Conservation (phyloP, 1,140 invertebrate species). For the Zophobas atratus region DNA sequence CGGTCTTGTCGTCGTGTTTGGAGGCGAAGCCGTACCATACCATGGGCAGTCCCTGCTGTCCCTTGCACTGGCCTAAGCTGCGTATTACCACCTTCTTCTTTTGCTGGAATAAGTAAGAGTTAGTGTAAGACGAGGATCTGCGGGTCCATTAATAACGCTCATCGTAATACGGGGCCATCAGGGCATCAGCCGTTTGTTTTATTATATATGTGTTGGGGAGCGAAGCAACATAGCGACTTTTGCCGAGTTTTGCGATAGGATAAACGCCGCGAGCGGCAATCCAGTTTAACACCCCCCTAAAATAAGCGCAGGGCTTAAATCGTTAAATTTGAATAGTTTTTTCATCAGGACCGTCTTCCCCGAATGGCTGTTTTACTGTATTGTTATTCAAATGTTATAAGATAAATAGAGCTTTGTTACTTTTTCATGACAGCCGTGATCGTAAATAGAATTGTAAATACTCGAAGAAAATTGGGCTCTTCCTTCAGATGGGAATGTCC, state of each 20-base stretch:
- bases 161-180: slow-evolving; percentile 52
- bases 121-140: slow-evolving; percentile 59
- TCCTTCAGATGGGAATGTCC: not conserved
- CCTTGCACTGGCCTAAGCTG: slow-evolving; percentile 52
- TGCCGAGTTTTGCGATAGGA: slow-evolving; percentile 37
- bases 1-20: slow-evolving; percentile 41
- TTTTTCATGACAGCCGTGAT: slow-evolving; percentile 45
- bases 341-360: slow-evolving; percentile 46
- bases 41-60: slow-evolving; percentile 42
- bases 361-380: slow-evolving; percentile 49
- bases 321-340: slow-evolving; percentile 57
- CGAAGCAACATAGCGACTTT: slow-evolving; percentile 21
- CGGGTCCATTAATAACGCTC: slow-evolving; percentile 60
- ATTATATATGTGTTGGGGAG: slow-evolving; percentile 44
- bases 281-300: slow-evolving; percentile 55
- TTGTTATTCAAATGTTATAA: slow-evolving; percentile 51
- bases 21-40: slow-evolving; percentile 28
- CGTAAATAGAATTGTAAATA: slow-evolving; percentile 45
- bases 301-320: slow-evolving; percentile 54
- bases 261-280: slow-evolving; percentile 51
- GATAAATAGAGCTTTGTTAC: slow-evolving; percentile 42
- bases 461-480: slow-evolving; percentile 38
- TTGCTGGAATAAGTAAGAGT: slow-evolving; percentile 62
- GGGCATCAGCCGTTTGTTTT: slow-evolving; percentile 50
- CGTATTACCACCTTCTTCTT: slow-evolving; percentile 54